These are phyloP conservation scores for Pandemis cinnamomeana DNA, from an alignment of 2,888 invertebrate species.

Conservation along the genomic window DNA sequence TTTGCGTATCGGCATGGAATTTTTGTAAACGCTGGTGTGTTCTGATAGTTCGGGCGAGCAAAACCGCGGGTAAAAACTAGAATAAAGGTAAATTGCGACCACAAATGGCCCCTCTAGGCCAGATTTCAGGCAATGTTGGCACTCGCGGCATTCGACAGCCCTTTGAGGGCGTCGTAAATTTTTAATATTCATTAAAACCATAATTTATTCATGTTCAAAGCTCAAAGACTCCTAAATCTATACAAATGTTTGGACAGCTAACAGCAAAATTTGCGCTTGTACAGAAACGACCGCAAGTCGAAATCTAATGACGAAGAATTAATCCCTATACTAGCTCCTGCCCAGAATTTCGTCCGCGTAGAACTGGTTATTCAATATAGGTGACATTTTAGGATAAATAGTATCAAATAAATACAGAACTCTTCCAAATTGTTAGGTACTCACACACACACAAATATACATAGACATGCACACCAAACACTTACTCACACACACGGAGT, in stretches of 20 bases:
- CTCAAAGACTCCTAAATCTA: conserved; percentile 13
- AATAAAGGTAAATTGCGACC: background rate
- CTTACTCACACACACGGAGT: too few species aligned
- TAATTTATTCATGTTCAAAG: conserved; percentile 7
- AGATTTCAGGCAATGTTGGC: background rate
- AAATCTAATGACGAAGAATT: background rate
- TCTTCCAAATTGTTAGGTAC: too few species aligned
- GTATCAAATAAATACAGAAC: too few species aligned
- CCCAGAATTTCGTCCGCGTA: too few species aligned
- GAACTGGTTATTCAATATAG: too few species aligned
- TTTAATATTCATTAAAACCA: conserved; percentile 3
- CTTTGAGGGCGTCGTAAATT: background rate
- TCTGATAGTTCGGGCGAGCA: too few species aligned
- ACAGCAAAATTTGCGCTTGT: background rate
- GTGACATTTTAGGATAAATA: too few species aligned
- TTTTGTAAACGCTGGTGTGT: too few species aligned
- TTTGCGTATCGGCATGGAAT: too few species aligned
- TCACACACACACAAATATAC: too few species aligned
- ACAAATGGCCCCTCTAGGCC: background rate
- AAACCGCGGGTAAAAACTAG: background rate
- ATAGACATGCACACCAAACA: too few species aligned
- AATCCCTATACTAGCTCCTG: too few species aligned
- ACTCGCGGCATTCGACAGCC: background rate
- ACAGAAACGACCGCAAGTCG: background rate
- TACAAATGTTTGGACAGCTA: background rate